A percentile compares a stretch with the other conserved stretches of the same genome.
Conservation (phyloP, 1,140 invertebrate genomes). For the Magallana angulata region DNA sequence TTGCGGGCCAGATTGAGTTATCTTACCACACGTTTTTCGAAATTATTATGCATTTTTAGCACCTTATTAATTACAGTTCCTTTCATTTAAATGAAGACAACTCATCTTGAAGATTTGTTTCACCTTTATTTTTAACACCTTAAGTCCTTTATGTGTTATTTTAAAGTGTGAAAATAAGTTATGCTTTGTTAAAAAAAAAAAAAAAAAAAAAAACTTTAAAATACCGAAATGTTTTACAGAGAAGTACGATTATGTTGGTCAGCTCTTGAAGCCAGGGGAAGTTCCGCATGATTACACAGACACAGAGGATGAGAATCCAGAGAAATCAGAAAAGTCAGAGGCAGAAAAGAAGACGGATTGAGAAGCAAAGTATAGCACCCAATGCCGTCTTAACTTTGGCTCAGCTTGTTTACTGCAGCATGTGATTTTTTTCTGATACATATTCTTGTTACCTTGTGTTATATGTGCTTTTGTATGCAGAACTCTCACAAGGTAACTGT, state of each 20-base stretch:
- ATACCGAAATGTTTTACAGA: slow-evolving; percentile 84
- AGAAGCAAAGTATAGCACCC: neutral
- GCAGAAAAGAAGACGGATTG: slow-evolving; percentile 67
- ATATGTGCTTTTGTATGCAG: neutral
- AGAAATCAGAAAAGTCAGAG: slow-evolving; percentile 65
- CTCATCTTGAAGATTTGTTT: too few relatives aligned
- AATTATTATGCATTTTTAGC: too few relatives aligned
- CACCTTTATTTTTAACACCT: too few relatives aligned
- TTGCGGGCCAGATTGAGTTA: too few relatives aligned
- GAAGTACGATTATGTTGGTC: slow-evolving; percentile 96
- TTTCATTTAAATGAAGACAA: too few relatives aligned
- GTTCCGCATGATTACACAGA: slow-evolving; percentile 94
- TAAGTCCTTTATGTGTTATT: too few relatives aligned
- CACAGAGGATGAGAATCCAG: slow-evolving; percentile 84
- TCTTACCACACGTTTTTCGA: too few relatives aligned
- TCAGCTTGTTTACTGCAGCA: neutral
- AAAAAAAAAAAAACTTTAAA: too few relatives aligned
- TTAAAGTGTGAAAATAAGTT: too few relatives aligned
- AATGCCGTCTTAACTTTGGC: neutral
- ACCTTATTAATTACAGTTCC: too few relatives aligned
- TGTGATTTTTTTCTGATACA: neutral
- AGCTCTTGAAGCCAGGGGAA: slow-evolving; percentile 94
- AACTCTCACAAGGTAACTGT: neutral
- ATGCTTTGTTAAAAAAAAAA: too few relatives aligned
- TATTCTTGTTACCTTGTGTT: neutral